Evolutionary conservation across 2,113 vertebrate species (phyloP), one percentile per base, ranked within the genome.

Genomic region (Mobula birostris): DNA sequence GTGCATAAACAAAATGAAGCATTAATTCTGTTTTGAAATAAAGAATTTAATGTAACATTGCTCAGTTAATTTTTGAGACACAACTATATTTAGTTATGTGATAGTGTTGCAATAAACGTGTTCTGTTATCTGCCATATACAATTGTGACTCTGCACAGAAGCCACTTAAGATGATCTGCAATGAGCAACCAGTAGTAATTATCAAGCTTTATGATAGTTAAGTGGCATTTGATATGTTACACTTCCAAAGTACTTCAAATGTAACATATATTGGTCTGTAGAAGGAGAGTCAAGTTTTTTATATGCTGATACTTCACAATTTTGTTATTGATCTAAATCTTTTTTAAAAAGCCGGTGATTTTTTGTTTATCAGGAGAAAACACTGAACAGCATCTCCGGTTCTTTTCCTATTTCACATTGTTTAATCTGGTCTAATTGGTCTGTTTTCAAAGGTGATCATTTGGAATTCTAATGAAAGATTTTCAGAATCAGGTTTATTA

Each of bases 41-140:
- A 92, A 36, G 90, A 19, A 40, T 92, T 36, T 5, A 48, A 21
- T 74, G 90, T 48, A 93, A 93, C 36, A 48, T 93, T 93, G 66
- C 58, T 29, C 58, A 19, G 27, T 63, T 88, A 15, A 6, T 11
- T 70, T 68, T 40, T 19, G 70, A 9, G n/a, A 68, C 29, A 70
- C n/a, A 8, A 19, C 87, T 29, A 11, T 32, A 90, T 32, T 11
- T 17, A 90, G 87, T 90, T 68, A 70, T 70, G 88, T 14, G 36
- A 70, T 15, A 70, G n/a, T 91, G 88, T 91, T 90, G 63, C 80
- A 61, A 58, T 87, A 91, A 91, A 68, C 40, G 32, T 36, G 17
- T 70, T 91, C 7, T 32, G n/a, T 91, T 36, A 5, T 40, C n/a
- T 91, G 66, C 66, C 7, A 21, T 7, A 15, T 15, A 36, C n/a